phyloP scores from a whole-genome alignment of 2,888 invertebrate species.

The Clitarchus hookeri region DNA sequence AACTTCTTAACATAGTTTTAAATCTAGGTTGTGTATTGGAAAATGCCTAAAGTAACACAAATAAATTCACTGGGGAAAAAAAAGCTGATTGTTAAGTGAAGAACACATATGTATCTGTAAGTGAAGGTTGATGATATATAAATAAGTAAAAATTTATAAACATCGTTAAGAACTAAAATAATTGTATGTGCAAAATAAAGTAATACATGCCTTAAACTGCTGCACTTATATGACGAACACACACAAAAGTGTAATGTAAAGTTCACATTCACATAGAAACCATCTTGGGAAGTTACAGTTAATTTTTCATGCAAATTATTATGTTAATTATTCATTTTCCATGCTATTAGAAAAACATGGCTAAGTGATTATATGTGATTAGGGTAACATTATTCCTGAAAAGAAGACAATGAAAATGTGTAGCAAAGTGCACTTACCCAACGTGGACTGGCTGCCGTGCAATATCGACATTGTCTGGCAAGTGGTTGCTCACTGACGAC shows the following conservation, averaged over 20 bases:
- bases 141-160: no score
- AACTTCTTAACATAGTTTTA: no score
- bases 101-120: no score
- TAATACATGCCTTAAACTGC: not conserved
- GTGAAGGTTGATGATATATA: no score
- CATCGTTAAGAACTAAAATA: no score
- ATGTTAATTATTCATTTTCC: not conserved
- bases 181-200: no score
- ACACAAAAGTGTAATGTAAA: not conserved
- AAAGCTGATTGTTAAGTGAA: no score
- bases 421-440: constrained; percentile 54
- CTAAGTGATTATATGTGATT: not conserved
- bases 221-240: not conserved
- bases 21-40: no score
- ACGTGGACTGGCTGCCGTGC: constrained; percentile 58
- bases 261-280: not conserved
- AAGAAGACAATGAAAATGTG: not conserved
- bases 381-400: not conserved
- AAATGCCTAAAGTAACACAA: no score
- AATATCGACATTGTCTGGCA: constrained; percentile 61
- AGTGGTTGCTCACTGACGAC: constrained; percentile 45
- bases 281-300: not conserved
- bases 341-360: not conserved
- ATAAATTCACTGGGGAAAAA: no score
- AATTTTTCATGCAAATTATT: no score